phyloP scores from a whole-genome alignment of 2,888 invertebrate genomes.

The Drosophila merina region DNA sequence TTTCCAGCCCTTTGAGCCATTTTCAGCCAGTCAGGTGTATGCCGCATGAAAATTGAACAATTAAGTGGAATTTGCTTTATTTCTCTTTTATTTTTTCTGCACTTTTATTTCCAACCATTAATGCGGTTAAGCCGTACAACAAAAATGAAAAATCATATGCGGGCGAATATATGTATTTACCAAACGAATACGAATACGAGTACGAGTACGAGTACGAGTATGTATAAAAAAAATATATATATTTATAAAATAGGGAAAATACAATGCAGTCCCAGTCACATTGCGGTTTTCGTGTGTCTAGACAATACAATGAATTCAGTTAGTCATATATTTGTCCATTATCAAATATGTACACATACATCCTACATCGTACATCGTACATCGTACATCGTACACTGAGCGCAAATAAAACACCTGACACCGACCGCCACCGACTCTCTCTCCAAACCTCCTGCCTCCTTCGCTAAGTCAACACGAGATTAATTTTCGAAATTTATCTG shows the following conservation, averaged over 20 bases:
- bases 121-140: conserved; percentile 70
- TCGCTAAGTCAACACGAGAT: not conserved
- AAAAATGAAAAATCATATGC: conserved; percentile 29
- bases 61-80: conserved; percentile 47
- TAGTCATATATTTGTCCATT: conserved; percentile 77
- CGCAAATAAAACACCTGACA: not conserved
- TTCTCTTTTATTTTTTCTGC: conserved; percentile 25
- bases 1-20: conserved; percentile 55
- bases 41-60: conserved; percentile 68
- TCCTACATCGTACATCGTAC: conserved; percentile 5
- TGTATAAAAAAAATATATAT: conserved; percentile 9
- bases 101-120: conserved; percentile 53
- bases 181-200: not conserved
- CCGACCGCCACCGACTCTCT: not conserved
- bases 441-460: not conserved
- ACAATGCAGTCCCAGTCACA: conserved; percentile 67
- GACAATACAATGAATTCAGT: conserved; percentile 79
- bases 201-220: too few species aligned
- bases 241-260: conserved; percentile 40
- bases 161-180: conserved; percentile 4
- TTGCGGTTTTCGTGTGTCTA: conserved; percentile 74
- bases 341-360: conserved; percentile 48
- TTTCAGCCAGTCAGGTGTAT: conserved; percentile 26
- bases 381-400: conserved; percentile 11
- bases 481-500: not conserved